Evolutionary conservation across 1,140 invertebrate species (phyloP).

Genomic region (Teleopsis dalmanni): DNA sequence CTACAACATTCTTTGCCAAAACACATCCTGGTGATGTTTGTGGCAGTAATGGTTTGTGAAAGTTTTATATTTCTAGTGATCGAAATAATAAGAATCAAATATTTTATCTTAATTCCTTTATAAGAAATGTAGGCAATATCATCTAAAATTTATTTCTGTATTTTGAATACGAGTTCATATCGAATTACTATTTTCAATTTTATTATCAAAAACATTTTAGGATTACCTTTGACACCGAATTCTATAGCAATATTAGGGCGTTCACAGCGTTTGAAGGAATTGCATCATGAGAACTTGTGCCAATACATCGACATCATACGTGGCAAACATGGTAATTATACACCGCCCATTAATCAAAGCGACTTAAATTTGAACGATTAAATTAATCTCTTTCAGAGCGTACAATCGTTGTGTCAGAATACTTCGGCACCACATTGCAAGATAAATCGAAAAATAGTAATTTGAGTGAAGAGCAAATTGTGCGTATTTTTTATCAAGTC

Average conservation of each 20-base stretch:
- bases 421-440: conserved; percentile 60
- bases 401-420: conserved; percentile 82
- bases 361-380: not conserved
- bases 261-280: conserved; percentile 73
- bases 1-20: conserved; percentile 83
- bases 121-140: too few relatives aligned
- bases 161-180: too few relatives aligned
- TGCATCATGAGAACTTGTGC: conserved; percentile 75
- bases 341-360: not conserved
- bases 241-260: conserved; percentile 88
- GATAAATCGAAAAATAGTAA: conserved; percentile 44
- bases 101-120: too few relatives aligned
- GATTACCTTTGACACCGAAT: conserved; percentile 90
- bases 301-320: conserved; percentile 85
- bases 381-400: conserved; percentile 58
- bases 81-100: too few relatives aligned
- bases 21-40: conserved; percentile 85
- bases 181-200: too few relatives aligned
- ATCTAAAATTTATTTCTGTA: too few relatives aligned
- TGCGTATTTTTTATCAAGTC: conserved; percentile 55
- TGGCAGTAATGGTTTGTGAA: conserved; percentile 91
- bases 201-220: too few relatives aligned
- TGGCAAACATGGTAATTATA: conserved; percentile 81
- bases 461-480: conserved; percentile 52
- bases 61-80: too few relatives aligned